Percentiles rank a stretch among this genome's conserved stretches.
These are phyloP conservation scores for Drosophila tropicalis DNA, from an alignment of 1,140 invertebrate species.

Conservation along the genomic window DNA sequence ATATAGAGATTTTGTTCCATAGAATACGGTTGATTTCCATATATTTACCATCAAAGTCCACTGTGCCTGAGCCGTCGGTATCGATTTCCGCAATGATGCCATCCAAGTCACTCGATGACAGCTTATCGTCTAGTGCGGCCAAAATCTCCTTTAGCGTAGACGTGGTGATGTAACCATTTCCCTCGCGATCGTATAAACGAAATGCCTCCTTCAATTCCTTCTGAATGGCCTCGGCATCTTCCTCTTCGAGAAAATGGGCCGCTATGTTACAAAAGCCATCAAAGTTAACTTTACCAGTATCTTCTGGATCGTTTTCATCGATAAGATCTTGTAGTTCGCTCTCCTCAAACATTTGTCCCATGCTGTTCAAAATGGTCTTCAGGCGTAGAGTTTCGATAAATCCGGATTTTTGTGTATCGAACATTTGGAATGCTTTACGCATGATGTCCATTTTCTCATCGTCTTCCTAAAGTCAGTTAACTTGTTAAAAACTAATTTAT, in stretches of 20 bases:
- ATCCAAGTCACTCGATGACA: conserved; percentile 92
- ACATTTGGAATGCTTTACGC: conserved; percentile 97
- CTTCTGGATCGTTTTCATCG: conserved; percentile 93
- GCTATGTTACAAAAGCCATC: conserved; percentile 96
- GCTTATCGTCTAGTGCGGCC: conserved; percentile 94
- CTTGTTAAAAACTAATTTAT: conserved; percentile 27
- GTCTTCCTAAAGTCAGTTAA: conserved; percentile 83
- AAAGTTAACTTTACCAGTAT: conserved; percentile 94
- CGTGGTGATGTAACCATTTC: conserved; percentile 97
- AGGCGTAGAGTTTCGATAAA: conserved; percentile 95
- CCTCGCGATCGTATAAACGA: conserved; percentile 90
- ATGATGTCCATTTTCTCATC: conserved; percentile 94
- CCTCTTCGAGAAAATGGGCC: conserved; percentile 94
- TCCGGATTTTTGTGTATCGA: conserved; percentile 94
- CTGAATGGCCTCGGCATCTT: conserved; percentile 96
- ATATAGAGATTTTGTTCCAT: neutral
- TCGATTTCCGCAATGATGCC: conserved; percentile 97
- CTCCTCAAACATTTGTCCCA: conserved; percentile 96
- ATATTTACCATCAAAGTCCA: conserved; percentile 91
- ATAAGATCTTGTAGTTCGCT: conserved; percentile 92
- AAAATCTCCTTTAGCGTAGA: conserved; percentile 94
- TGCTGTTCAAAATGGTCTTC: conserved; percentile 95
- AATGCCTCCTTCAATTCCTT: conserved; percentile 98
- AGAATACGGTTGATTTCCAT: too few species aligned
- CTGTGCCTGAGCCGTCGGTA: conserved; percentile 95